These are phyloP conservation scores for Orchesella cincta DNA, from an alignment of 1,140 invertebrate genomes.

Conservation along the genomic window DNA sequence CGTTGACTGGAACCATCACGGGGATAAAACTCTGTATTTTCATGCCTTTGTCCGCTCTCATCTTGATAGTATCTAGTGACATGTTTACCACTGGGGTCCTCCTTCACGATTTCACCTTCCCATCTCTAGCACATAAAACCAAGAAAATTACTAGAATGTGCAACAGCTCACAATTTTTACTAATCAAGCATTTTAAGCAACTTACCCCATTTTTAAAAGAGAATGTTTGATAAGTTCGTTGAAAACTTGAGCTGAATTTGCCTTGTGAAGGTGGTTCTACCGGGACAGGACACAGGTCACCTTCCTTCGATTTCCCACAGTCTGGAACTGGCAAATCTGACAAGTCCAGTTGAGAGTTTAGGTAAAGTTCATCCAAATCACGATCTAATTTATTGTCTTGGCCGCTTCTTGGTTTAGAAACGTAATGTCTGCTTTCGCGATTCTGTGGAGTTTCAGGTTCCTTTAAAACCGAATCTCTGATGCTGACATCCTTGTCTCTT, in stretches of 20 bases:
- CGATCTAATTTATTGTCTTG: slow-evolving; percentile 3
- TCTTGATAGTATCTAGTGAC: slow-evolving; percentile 6
- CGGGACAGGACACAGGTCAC: background rate
- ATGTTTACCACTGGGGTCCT: background rate
- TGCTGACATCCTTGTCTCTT: background rate
- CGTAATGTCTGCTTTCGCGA: background rate
- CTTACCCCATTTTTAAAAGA: slow-evolving; percentile 26
- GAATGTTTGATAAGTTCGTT: background rate
- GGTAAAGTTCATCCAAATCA: slow-evolving; percentile 27
- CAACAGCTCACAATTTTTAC: background rate
- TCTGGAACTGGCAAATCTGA: background rate
- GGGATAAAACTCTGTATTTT: slow-evolving; percentile 23
- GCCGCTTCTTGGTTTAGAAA: background rate
- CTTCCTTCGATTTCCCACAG: background rate
- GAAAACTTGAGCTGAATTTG: slow-evolving; percentile 7
- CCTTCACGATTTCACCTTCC: slow-evolving; percentile 31
- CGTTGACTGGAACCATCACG: background rate
- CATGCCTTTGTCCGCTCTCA: background rate
- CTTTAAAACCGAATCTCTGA: slow-evolving; percentile 20
- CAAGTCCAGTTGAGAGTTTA: background rate
- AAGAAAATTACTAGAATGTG: background rate
- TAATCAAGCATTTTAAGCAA: background rate
- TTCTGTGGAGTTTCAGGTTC: background rate
- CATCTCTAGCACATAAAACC: slow-evolving; percentile 23
- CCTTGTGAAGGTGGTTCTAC: background rate